Conservation (phyloP, 2,888 invertebrate species). For the Callimorpha dominula region DNA sequence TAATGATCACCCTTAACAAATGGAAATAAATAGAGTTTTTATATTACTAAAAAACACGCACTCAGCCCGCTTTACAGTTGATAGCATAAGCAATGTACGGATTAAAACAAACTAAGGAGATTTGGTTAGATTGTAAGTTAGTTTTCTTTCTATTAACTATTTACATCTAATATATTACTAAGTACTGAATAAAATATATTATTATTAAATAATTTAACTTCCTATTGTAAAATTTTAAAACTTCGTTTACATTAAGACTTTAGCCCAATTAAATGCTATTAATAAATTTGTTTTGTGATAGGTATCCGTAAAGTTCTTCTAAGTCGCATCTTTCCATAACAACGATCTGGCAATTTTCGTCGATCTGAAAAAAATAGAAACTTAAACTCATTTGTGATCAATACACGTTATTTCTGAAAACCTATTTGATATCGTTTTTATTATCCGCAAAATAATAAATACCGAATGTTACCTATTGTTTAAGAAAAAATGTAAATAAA, state of each 20-base stretch:
- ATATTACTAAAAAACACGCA: slow-evolving; percentile 4
- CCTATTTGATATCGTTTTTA: no score
- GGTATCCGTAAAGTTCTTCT: no score
- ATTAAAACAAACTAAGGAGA: not conserved
- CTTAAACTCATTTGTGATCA: not conserved
- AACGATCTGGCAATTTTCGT: no score
- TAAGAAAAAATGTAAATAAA: not conserved
- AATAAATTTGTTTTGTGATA: no score
- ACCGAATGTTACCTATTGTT: not conserved
- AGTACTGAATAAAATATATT: no score
- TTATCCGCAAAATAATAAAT: not conserved
- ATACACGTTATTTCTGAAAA: not conserved
- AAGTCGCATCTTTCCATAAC: no score
- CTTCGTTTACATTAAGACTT: not conserved
- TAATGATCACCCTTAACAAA: slow-evolving; percentile 48
- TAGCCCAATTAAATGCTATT: not conserved
- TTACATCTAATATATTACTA: no score
- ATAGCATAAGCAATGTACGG: not conserved
- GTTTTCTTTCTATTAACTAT: no score
- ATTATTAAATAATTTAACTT: no score
- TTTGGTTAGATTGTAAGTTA: no score
- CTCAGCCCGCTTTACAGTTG: not conserved
- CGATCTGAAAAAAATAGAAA: not conserved
- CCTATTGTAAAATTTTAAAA: not conserved
- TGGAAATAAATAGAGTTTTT: slow-evolving; percentile 8